Percentiles rank a stretch among this genome's conserved stretches.
These are phyloP conservation scores for Papilio aristodemus DNA, from an alignment of 1,140 invertebrate species.

Conservation along the genomic window DNA sequence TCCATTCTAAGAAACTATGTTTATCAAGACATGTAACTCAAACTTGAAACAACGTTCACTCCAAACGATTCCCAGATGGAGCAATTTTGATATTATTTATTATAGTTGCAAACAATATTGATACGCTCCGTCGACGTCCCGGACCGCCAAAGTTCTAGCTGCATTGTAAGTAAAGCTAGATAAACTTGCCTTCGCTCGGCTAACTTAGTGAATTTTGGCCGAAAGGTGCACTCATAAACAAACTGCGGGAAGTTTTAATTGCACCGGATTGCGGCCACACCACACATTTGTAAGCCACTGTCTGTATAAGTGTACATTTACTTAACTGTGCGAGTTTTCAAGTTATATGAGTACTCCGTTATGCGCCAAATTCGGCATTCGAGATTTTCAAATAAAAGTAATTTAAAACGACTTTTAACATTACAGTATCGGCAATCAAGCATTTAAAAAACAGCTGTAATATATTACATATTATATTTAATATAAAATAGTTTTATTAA, in stretches of 20 bases:
- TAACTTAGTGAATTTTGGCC: conserved; percentile 52
- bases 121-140: conserved; percentile 36
- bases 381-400: conserved; percentile 3
- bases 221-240: conserved; percentile 62
- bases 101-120: conserved; percentile 49
- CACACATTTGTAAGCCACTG: conserved; percentile 39
- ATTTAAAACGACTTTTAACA: conserved; percentile 3
- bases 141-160: conserved; percentile 44
- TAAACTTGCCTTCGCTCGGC: conserved; percentile 44
- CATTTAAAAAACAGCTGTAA: no score
- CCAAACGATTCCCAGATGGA: conserved; percentile 17
- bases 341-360: conserved; percentile 36
- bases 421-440: background rate
- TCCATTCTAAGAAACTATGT: background rate
- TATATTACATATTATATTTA: no score
- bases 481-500: no score
- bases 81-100: conserved; percentile 45
- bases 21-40: background rate
- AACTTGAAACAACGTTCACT: conserved; percentile 19
- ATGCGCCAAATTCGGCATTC: conserved; percentile 17
- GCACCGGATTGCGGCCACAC: conserved; percentile 51
- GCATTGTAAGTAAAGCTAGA: conserved; percentile 53
- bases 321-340: conserved; percentile 37
- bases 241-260: conserved; percentile 64
- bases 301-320: conserved; percentile 37